Evolutionary conservation across 2,113 vertebrate species (phyloP).

Genomic region (Trachemys scripta): DNA sequence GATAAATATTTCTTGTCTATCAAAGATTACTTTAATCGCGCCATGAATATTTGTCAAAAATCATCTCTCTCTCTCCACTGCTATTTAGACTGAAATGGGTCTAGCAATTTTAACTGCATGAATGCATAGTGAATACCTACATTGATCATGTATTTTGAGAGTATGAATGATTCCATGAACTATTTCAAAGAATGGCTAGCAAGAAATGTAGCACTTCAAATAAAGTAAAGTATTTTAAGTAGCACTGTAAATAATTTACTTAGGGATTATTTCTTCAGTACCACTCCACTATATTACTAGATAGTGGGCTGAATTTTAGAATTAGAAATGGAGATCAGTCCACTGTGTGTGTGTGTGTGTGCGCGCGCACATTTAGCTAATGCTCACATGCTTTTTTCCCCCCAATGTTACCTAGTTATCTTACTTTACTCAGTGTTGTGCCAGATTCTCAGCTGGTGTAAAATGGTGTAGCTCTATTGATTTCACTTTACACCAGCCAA

Average conservation of each 20-base stretch:
- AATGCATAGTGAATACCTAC: background rate
- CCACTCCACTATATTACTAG: background rate
- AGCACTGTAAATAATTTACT: background rate
- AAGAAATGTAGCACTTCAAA: background rate
- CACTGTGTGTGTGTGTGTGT: too few relatives aligned
- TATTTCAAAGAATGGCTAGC: background rate
- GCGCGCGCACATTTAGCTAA: too few relatives aligned
- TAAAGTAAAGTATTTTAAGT: background rate
- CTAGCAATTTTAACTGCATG: accelerated
- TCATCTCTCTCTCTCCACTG: background rate
- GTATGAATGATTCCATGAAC: background rate
- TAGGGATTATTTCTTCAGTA: background rate
- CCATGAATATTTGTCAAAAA: background rate
- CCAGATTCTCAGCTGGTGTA: background rate
- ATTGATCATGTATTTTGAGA: background rate
- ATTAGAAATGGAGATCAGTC: background rate
- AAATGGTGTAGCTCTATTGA: background rate
- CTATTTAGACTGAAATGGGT: background rate
- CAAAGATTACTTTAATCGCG: background rate
- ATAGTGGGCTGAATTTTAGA: background rate
- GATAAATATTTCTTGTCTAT: background rate
- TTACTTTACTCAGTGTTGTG: background rate
- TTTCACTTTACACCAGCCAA: background rate
- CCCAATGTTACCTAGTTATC: background rate
- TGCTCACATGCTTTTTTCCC: too few relatives aligned